Conservation (phyloP, 2,888 invertebrate genomes). For the Steinernema carpocapsae region DNA sequence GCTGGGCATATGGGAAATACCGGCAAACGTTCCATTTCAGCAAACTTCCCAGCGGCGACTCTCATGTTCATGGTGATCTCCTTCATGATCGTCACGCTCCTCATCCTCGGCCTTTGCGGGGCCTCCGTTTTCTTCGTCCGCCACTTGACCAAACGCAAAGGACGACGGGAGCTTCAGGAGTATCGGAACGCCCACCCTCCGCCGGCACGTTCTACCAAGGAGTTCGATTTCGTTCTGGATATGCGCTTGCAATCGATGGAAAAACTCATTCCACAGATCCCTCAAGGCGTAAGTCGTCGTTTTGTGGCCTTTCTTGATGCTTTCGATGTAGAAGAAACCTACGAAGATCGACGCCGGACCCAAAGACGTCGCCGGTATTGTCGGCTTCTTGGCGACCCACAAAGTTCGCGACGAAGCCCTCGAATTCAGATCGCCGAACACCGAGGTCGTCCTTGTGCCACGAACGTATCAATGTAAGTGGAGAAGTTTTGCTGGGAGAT, state of each 20-base stretch:
- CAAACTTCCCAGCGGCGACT: neutral
- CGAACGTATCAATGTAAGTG: neutral
- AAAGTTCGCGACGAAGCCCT: neutral
- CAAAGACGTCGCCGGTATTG: neutral
- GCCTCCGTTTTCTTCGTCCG: neutral
- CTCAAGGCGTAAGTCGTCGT: neutral
- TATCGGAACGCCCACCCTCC: neutral
- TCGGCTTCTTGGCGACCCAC: neutral
- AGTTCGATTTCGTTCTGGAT: neutral
- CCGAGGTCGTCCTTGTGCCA: neutral
- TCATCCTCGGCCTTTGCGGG: neutral
- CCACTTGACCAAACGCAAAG: neutral
- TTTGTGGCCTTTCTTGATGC: too few relatives aligned
- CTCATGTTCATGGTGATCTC: neutral
- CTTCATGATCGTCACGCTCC: neutral
- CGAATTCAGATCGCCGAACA: neutral
- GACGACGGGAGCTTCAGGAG: neutral
- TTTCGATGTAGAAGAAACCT: too few relatives aligned
- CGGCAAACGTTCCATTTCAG: too few relatives aligned
- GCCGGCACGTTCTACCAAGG: neutral
- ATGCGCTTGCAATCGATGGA: too few relatives aligned
- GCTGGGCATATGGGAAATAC: too few relatives aligned
- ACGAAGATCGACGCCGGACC: slow-evolving; percentile 1
- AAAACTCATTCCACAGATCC: neutral
- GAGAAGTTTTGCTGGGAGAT: neutral